Conservation (phyloP, 1,140 invertebrate genomes). For the Popillia japonica region DNA sequence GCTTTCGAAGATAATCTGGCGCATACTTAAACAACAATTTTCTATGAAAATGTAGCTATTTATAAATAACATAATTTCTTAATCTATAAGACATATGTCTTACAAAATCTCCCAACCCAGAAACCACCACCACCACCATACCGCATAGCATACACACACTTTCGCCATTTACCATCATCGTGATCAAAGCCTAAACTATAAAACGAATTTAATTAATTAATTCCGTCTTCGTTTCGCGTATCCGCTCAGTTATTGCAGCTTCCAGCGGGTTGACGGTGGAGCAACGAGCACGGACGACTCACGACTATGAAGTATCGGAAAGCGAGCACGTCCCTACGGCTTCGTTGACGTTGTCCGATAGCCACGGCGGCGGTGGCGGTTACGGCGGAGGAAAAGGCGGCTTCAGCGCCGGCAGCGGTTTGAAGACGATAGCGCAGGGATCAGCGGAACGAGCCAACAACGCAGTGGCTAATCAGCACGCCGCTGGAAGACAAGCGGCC, state of each 20-base stretch:
- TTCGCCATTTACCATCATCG: background rate
- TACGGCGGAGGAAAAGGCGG: background rate
- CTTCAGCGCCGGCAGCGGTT: conserved; percentile 30
- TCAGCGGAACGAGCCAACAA: conserved; percentile 28
- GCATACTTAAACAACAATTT: no score
- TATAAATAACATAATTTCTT: background rate
- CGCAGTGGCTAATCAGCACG: conserved; percentile 32
- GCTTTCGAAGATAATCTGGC: no score
- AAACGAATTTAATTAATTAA: conserved; percentile 10
- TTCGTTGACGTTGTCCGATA: background rate
- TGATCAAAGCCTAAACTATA: background rate
- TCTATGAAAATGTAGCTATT: no score
- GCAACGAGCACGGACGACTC: background rate
- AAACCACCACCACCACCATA: no score
- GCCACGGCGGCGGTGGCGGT: background rate
- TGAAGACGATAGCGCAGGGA: conserved; percentile 32
- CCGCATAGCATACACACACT: no score
- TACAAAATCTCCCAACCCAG: no score
- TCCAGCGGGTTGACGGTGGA: background rate
- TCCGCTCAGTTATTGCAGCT: background rate
- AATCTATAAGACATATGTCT: no score
- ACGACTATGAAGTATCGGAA: conserved; percentile 21
- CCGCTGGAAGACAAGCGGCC: conserved; percentile 11
- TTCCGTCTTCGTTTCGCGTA: background rate
- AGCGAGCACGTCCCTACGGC: background rate